Percentiles rank a stretch among this genome's conserved stretches.
phyloP scores from a whole-genome alignment of 2,888 invertebrate species.

The Mythimna pallens region DNA sequence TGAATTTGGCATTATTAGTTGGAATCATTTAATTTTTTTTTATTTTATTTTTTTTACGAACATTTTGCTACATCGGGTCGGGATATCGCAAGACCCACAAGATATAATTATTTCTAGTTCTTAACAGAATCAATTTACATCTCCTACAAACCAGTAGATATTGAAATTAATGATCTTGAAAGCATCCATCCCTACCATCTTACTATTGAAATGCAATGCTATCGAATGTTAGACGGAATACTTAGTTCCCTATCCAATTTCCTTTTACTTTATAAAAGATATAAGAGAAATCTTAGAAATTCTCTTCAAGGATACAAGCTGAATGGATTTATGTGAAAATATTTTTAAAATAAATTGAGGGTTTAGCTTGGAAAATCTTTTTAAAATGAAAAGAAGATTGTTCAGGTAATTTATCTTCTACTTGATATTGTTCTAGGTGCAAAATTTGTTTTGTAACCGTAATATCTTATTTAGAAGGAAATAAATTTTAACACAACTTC shows the following conservation, averaged over 20 bases:
- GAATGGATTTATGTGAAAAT: constrained; percentile 21
- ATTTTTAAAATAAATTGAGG: constrained; percentile 51
- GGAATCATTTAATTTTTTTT: no score
- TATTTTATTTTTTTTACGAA: no score
- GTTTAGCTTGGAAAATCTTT: constrained; percentile 28
- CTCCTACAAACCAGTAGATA: background rate
- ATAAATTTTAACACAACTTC: no score
- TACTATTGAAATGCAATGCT: background rate
- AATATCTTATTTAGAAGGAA: no score
- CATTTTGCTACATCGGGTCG: background rate
- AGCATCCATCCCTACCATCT: background rate
- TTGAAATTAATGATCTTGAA: constrained; percentile 1
- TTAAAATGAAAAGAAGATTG: background rate
- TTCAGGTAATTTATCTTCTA: background rate
- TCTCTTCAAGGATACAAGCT: constrained; percentile 15
- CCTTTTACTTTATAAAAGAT: constrained; percentile 27
- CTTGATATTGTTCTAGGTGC: background rate
- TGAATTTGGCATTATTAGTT: no score
- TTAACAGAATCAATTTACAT: background rate
- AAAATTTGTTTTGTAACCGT: background rate
- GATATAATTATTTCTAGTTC: background rate
- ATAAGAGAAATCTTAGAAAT: constrained; percentile 10
- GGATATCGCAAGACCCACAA: no score
- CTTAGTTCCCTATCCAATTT: constrained; percentile 33
- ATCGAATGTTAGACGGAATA: constrained; percentile 4